Evolutionary conservation across 2,113 vertebrate species (phyloP).

Genomic region (Syrrhaptes paradoxus): DNA sequence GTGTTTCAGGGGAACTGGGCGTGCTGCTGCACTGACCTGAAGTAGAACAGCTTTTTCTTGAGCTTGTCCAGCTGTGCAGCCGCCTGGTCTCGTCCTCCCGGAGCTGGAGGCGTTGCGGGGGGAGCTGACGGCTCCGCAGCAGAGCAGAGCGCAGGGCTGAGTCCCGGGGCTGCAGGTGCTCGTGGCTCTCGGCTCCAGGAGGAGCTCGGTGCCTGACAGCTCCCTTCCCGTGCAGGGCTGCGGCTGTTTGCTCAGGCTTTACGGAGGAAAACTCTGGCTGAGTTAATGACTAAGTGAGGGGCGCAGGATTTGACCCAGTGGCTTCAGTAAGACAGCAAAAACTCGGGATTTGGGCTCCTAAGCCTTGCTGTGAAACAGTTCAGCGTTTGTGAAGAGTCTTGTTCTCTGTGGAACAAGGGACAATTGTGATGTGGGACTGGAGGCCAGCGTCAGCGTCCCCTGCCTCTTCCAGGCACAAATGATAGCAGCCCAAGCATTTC

Average conservation of each 20-base stretch:
- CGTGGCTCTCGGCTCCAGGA: neutral
- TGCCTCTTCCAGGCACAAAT: neutral
- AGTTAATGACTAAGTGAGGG: neutral
- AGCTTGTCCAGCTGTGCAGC: conserved; percentile 11
- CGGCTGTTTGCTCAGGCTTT: neutral
- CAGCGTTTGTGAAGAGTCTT: neutral
- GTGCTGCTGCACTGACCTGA: neutral
- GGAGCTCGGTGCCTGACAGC: neutral
- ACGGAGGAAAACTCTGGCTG: neutral
- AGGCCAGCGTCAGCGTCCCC: neutral
- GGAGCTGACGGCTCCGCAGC: neutral
- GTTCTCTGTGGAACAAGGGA: neutral
- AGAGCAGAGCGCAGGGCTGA: neutral
- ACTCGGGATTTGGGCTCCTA: neutral
- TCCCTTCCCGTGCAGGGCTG: neutral
- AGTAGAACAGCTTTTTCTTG: neutral
- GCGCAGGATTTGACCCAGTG: neutral
- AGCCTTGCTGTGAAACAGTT: neutral
- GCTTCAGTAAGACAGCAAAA: neutral
- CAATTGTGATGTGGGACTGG: neutral
- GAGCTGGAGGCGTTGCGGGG: neutral
- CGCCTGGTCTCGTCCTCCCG: neutral
- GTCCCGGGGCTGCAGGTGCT: neutral
- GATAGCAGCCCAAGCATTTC: neutral
- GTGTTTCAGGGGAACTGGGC: neutral